Conservation (phyloP, 2,888 invertebrate genomes). For the Ferdinandea cuprea region DNA sequence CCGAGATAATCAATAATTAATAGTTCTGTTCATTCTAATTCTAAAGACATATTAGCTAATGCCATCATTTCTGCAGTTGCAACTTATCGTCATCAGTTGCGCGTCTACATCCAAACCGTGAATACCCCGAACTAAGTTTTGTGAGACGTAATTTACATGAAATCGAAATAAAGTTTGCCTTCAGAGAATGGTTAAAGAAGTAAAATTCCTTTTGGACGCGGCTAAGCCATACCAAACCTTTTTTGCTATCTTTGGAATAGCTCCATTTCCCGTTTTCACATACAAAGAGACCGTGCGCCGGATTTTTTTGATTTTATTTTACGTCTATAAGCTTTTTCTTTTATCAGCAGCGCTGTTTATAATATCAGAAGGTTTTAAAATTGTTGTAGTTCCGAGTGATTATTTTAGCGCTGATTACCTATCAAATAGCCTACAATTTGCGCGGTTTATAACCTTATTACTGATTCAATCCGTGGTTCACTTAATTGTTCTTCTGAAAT, state of each 20-base stretch:
- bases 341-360: constrained; percentile 21
- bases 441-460: constrained; percentile 38
- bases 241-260: constrained; percentile 49
- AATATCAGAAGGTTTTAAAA: constrained; percentile 29
- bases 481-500: constrained; percentile 43
- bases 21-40: background rate
- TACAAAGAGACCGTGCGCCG: background rate
- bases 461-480: constrained; percentile 50
- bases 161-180: background rate
- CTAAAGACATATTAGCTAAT: background rate
- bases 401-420: constrained; percentile 27
- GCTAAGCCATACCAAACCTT: constrained; percentile 45
- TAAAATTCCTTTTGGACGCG: constrained; percentile 31
- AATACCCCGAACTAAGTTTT: background rate
- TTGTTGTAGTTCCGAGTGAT: background rate
- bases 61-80: background rate
- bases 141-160: too few species aligned
- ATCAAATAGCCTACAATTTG: constrained; percentile 37
- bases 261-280: constrained; percentile 34
- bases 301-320: constrained; percentile 5
- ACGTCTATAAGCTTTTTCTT: constrained; percentile 29
- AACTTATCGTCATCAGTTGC: background rate
- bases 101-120: background rate
- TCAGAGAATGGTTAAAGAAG: constrained; percentile 10
- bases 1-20: background rate